Evolutionary conservation across 2,113 vertebrate genomes (phyloP).

Genomic region (Ptyas mucosa): DNA sequence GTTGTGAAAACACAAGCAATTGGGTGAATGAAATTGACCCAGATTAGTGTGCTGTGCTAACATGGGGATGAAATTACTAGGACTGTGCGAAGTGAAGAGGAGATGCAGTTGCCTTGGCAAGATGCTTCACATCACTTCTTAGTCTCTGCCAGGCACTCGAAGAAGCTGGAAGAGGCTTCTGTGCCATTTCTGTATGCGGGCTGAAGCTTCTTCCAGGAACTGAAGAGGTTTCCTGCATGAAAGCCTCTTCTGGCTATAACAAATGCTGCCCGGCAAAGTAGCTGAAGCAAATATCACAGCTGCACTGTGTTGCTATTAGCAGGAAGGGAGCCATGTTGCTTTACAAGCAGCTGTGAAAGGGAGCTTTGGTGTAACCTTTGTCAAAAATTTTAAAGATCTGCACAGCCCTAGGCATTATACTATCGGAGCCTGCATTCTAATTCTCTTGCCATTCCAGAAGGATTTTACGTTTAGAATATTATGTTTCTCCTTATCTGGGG

Average conservation of each 20-base stretch:
- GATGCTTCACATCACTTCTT: neutral
- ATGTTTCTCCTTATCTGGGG: slow-evolving; percentile 23
- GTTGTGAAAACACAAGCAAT: neutral
- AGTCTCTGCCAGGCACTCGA: neutral
- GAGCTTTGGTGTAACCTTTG: neutral
- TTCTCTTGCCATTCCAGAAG: neutral
- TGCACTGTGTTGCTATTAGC: neutral
- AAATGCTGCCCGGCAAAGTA: neutral
- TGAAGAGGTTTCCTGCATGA: neutral
- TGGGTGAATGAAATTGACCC: neutral
- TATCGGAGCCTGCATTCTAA: neutral
- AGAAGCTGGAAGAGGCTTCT: neutral
- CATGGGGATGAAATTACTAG: neutral
- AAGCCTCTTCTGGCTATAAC: neutral
- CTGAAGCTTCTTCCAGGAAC: neutral
- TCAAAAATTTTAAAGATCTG: neutral
- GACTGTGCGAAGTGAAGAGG: neutral
- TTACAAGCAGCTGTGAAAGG: neutral
- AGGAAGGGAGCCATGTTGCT: neutral
- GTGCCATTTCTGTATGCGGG: neutral
- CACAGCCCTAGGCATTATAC: neutral
- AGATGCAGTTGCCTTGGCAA: neutral
- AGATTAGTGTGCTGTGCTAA: neutral
- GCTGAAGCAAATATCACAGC: neutral
- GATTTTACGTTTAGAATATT: slow-evolving; percentile 12